Base-by-base conservation (phyloP, 2,113 vertebrate species). In the Nanorana parkeri region DNA sequence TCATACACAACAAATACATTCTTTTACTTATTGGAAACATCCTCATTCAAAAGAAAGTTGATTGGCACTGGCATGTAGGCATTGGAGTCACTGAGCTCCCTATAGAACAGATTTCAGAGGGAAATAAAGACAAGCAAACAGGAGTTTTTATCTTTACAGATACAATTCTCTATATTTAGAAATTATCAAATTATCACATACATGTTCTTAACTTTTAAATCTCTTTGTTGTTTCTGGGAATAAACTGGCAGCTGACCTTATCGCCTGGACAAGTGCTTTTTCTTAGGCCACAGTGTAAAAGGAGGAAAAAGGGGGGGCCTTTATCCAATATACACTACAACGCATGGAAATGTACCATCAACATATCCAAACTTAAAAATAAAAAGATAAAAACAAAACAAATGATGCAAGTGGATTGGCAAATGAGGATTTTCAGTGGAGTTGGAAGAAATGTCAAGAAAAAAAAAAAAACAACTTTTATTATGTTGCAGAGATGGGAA, bases 41-140 rank as follows among this genome's bases (percentile, higher is more conserved):
- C 13, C 41, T 15, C 4, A 10, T 47, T 11, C 11, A 47, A 47
- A 41, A 7, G 1, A 41, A 47, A 47, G 10, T 47, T 47, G 89
- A 93, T 95, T 95, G 95, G 94, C 93, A 95, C 93, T 90, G 89
- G 87, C 91, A 92, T 92, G 91, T 87, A 85, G 90, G 87, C 86
- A 88, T 93, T 87, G 89, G 87, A 90, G 87, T 85, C 84, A 84
- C 89, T 90, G 88, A 88, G 87, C 87, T 92, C 92, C 87, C 51
- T 81, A 83, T 88, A 67, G 81, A 80, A 92, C 5, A n/a, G 29
- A 13, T 11, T 3, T 16, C 13, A 67, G 21, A 36, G 11, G 87
- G 89, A 74, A 92, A 86, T 87, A 88, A 86, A 85, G 86, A 94
- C 91, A 83, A 92, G 86, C 90, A 86, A 61, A 87, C 86, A 90